A percentile compares a stretch with the other conserved stretches of the same genome.
These are phyloP conservation scores for Clanis bilineata DNA, from an alignment of 2,888 invertebrate genomes.

Conservation along the genomic window DNA sequence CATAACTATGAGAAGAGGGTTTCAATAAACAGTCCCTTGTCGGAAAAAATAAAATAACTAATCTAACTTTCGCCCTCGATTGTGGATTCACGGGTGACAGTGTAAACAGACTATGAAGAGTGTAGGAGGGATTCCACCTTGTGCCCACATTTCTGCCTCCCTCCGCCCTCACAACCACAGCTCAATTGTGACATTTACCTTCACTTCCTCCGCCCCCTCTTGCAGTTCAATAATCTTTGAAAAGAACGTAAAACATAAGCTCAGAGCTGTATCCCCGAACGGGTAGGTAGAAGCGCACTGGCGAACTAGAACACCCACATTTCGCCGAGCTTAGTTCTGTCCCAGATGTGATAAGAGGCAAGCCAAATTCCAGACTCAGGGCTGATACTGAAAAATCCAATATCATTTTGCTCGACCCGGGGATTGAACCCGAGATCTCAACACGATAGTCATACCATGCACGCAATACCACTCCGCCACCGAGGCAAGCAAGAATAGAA, in stretches of 20 bases:
- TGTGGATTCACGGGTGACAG: constrained; percentile 61
- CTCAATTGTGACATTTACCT: constrained; percentile 73
- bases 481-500: no score
- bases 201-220: constrained; percentile 56
- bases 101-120: constrained; percentile 57
- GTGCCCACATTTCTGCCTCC: constrained; percentile 27
- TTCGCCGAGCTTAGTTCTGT: no score
- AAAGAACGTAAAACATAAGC: constrained; percentile 52
- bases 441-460: no score
- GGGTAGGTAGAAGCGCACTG: no score
- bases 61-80: constrained; percentile 61
- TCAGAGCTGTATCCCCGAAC: no score
- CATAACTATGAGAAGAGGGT: constrained; percentile 20
- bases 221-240: constrained; percentile 65
- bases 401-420: no score
- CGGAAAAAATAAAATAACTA: constrained; percentile 62
- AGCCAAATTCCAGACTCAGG: no score
- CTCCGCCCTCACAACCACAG: constrained; percentile 37
- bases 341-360: no score
- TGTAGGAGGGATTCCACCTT: constrained; percentile 36
- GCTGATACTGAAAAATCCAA: no score
- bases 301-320: no score
- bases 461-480: no score
- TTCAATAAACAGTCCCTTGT: constrained; percentile 46
- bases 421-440: no score